Base-by-base conservation (phyloP, 2,888 invertebrate genomes). In the Taphrorychus bicolor region DNA sequence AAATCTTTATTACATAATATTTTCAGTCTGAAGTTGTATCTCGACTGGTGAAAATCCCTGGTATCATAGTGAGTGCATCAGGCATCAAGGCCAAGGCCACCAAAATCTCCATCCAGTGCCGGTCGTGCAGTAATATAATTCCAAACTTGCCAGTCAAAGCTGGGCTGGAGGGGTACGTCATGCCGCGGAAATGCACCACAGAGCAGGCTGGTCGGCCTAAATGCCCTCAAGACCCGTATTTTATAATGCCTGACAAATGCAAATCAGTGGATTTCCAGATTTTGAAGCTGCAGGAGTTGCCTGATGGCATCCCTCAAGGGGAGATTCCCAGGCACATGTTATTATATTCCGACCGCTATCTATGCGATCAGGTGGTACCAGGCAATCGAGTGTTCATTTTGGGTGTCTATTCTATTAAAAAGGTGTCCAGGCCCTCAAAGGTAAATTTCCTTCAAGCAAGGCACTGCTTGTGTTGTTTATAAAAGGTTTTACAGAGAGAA, bases 181-280 rank as follows among this genome's bases (percentile, higher is more conserved):
- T 99, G 83, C 99, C 99, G 0, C 87, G 98, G 69, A 96, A 93
- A 83, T 99, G 99, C 82, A 91, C 89, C 76, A 93, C 94, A 14
- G 97, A 97, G 79, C 95, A 96, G 85, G 92, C 94, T 69, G 97
- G 97, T 59, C 93, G 94, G 0, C 93, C 94, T 0, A 94, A 94
- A 77, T 99, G 99, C 78, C 98, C 98, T 0, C 80, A 98, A 62
- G 99, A 99, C 84, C 99, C 99, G 1, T 99, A 94, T 82, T 97
- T 96, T 81, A 97, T 99, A 71, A 90, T 98, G 82, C 98, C 98
- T 14, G 98, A 99, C 81, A 97, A 97, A 83, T 98, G 98, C 82
- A 88, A 90, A 73, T 99, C 98, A 82, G 94, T 98, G 19, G 98
- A 99, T 83, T 99, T 95, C 80, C 99, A 99, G 89, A 91, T 94